Evolutionary conservation across 2,888 invertebrate genomes (phyloP), one percentile per base, ranked within the genome.

Genomic region (Cantharis lateralis): DNA sequence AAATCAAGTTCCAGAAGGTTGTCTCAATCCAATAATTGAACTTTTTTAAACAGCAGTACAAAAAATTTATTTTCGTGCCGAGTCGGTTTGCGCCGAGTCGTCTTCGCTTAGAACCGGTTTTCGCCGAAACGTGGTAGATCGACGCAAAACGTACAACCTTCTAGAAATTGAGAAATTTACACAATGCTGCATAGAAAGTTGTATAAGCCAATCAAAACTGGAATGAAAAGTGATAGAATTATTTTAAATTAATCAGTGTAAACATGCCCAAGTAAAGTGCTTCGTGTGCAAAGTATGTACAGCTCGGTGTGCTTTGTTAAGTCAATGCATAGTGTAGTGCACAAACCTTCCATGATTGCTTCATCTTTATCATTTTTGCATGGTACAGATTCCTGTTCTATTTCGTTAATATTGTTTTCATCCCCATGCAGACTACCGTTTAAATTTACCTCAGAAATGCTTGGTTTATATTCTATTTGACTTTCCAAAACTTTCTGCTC

Each of bases 241-340:
- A 64, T 64, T 64, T 64, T 64, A 5, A 16, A 16, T 16, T 10
- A 64, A 64, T 18, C 16, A 64, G 64, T 18, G 20, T 20, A 15
- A 18, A 64, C 20, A 64, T 64, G 20, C 20, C 20, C 7, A 64
- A 64, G 16, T 32, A 64, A 64, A 64, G 16, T 16, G 64, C 20
- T 62, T 62, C 16, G 62, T 73, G 62, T 68, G 68, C 72, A 73
- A 20, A 68, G 64, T 72, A 66, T 73, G 16, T 73, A 68, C 73
- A 62, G 73, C 62, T 32, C 20, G 20, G 15, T 68, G 72, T 68
- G 72, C 72, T 62, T n/a, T 48, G 48, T 48, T 48, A 48, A 48
- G 48, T 7, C n/a, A 48, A 48, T 48, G 48, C 48, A 48, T 48
- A 48, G 48, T 48, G 48, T 48, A 13, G 48, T n/a, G 48, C n/a